Conservation (phyloP, 2,113 vertebrate species). For the Scartelaos histophorus region DNA sequence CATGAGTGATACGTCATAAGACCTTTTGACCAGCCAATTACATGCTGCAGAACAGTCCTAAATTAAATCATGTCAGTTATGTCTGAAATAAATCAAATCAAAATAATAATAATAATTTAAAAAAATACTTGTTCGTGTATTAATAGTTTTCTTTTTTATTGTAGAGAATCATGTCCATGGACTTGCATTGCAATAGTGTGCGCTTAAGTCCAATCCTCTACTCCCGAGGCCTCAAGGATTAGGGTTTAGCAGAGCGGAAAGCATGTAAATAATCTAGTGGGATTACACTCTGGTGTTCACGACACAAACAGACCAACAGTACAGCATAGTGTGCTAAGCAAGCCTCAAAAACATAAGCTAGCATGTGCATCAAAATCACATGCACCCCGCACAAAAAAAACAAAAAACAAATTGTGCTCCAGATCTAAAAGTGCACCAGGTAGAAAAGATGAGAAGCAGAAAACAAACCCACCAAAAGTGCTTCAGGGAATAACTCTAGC, state of each 20-base stretch:
- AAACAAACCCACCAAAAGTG: slow-evolving; percentile 86
- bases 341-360: slow-evolving; percentile 40
- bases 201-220: slow-evolving; percentile 61
- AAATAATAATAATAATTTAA: too few relatives aligned
- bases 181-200: slow-evolving; percentile 53
- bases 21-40: slow-evolving; percentile 6
- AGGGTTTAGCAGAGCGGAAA: slow-evolving; percentile 64
- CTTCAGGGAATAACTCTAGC: slow-evolving; percentile 94
- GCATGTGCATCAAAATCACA: slow-evolving; percentile 48
- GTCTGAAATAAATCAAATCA: not conserved
- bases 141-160: slow-evolving; percentile 26
- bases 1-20: slow-evolving; percentile 10
- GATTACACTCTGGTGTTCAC: slow-evolving; percentile 57
- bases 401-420: not conserved
- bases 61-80: not conserved
- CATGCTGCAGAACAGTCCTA: not conserved
- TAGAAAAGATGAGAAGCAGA: not conserved
- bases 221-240: slow-evolving; percentile 66
- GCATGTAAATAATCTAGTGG: slow-evolving; percentile 72
- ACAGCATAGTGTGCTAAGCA: slow-evolving; percentile 33
- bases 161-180: slow-evolving; percentile 48
- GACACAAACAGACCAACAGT: slow-evolving; percentile 51
- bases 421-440: not conserved
- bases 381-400: slow-evolving; percentile 8
- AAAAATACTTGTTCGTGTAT: slow-evolving; percentile 1